Conservation (phyloP, 1,140 invertebrate genomes). For the Elymnias hypermnestra region DNA sequence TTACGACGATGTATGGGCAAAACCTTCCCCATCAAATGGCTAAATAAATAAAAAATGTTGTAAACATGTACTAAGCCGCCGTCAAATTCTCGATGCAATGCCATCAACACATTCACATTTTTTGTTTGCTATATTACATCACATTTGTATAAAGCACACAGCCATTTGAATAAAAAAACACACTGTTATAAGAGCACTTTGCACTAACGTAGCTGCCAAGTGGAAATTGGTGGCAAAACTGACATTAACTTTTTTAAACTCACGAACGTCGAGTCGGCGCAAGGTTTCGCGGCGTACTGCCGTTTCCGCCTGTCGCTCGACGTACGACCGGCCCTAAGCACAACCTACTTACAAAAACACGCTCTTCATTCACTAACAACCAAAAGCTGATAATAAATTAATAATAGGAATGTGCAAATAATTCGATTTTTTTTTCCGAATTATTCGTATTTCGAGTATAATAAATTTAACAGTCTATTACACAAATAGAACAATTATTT, state of each 20-base stretch:
- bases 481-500: too few relatives aligned
- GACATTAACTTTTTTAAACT: conserved; percentile 30
- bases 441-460: too few relatives aligned
- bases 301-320: conserved; percentile 15
- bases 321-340: conserved; percentile 12
- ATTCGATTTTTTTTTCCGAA: too few relatives aligned
- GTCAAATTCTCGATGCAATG: neutral
- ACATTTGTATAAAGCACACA: conserved; percentile 22
- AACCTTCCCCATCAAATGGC: too few relatives aligned
- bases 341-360: conserved; percentile 13
- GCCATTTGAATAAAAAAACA: conserved; percentile 27
- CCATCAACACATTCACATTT: neutral
- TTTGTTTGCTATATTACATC: conserved; percentile 18
- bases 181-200: conserved; percentile 15
- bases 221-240: conserved; percentile 35
- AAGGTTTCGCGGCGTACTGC: conserved; percentile 44
- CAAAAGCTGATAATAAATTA: too few relatives aligned
- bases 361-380: neutral
- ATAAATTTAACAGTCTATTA: too few relatives aligned
- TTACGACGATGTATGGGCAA: too few relatives aligned
- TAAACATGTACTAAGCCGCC: too few relatives aligned
- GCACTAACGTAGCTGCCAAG: conserved; percentile 26
- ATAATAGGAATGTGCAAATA: too few relatives aligned
- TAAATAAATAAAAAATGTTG: too few relatives aligned
- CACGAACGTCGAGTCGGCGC: conserved; percentile 32